Evolutionary conservation across 2,888 invertebrate genomes (phyloP).

Genomic region (Melipona beecheii): DNA sequence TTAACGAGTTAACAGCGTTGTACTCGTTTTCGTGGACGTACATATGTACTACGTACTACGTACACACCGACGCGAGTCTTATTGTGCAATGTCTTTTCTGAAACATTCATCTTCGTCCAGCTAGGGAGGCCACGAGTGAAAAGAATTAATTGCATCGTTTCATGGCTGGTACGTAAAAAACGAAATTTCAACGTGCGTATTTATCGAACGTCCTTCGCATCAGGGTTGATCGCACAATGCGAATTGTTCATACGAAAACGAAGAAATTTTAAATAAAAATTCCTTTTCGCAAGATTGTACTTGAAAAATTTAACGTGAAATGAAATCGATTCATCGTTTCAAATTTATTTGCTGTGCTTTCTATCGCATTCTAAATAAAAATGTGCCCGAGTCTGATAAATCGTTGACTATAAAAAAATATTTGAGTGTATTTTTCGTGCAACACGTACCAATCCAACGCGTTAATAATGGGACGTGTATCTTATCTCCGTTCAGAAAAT

Average conservation of each 20-base stretch:
- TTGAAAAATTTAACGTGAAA: no score
- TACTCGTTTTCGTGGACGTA: not conserved
- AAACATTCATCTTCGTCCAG: slow-evolving; percentile 59
- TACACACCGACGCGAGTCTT: not conserved
- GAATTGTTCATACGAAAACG: not conserved
- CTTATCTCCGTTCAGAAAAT: no score
- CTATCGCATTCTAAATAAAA: no score
- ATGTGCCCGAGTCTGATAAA: no score
- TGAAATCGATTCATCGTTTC: no score
- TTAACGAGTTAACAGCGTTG: not conserved
- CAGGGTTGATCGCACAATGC: not conserved
- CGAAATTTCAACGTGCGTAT: slow-evolving; percentile 13
- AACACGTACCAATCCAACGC: no score
- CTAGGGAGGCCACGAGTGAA: slow-evolving; percentile 10
- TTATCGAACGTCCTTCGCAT: not conserved
- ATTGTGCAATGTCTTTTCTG: slow-evolving; percentile 43
- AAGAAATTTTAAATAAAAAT: not conserved
- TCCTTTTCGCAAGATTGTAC: no score
- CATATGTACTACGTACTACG: not conserved
- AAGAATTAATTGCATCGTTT: slow-evolving; percentile 40
- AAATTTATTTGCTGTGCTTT: no score
- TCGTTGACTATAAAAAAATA: no score
- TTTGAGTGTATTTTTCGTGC: no score
- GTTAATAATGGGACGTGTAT: no score
- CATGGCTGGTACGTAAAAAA: slow-evolving; percentile 18